Evolutionary conservation across 1,140 invertebrate species (phyloP).

Genomic region (Vanessa tameamea): DNA sequence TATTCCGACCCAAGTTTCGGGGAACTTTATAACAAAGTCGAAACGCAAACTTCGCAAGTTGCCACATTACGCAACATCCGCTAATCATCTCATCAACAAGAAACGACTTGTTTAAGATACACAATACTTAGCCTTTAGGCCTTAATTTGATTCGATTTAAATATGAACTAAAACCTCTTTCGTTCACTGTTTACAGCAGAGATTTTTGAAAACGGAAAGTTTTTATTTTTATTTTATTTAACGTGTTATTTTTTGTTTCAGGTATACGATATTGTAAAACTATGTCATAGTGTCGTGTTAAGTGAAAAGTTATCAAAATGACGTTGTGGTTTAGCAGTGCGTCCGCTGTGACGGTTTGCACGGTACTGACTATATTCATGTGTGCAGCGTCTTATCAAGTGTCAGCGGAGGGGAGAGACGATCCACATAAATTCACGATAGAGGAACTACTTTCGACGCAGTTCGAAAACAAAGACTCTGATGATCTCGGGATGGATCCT

Average conservation of each 20-base stretch:
- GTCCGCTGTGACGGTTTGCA: slow-evolving; percentile 43
- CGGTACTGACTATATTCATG: slow-evolving; percentile 52
- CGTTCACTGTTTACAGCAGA: too few species aligned
- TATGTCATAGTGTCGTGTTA: slow-evolving; percentile 57
- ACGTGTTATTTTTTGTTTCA: slow-evolving; percentile 56
- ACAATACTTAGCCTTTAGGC: background rate
- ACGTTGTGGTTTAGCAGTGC: slow-evolving; percentile 52
- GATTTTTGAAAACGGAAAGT: background rate
- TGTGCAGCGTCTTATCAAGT: slow-evolving; percentile 46
- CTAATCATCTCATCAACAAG: slow-evolving; percentile 45
- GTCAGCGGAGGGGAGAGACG: slow-evolving; percentile 58
- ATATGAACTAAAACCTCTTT: too few species aligned
- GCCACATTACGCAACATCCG: slow-evolving; percentile 35
- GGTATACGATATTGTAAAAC: slow-evolving; percentile 41
- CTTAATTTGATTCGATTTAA: background rate
- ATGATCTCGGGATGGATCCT: slow-evolving; percentile 90
- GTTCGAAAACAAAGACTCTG: slow-evolving; percentile 85
- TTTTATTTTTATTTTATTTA: background rate
- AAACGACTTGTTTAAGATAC: slow-evolving; percentile 28
- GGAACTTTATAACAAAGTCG: slow-evolving; percentile 34
- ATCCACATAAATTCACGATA: slow-evolving; percentile 83
- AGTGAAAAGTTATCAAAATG: slow-evolving; percentile 55
- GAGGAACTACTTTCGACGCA: slow-evolving; percentile 84
- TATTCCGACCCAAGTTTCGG: slow-evolving; percentile 40
- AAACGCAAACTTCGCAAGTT: slow-evolving; percentile 36